Evolutionary conservation across 1,140 invertebrate species (phyloP), one percentile per base, ranked within the genome.

Genomic region (Apis florea): DNA sequence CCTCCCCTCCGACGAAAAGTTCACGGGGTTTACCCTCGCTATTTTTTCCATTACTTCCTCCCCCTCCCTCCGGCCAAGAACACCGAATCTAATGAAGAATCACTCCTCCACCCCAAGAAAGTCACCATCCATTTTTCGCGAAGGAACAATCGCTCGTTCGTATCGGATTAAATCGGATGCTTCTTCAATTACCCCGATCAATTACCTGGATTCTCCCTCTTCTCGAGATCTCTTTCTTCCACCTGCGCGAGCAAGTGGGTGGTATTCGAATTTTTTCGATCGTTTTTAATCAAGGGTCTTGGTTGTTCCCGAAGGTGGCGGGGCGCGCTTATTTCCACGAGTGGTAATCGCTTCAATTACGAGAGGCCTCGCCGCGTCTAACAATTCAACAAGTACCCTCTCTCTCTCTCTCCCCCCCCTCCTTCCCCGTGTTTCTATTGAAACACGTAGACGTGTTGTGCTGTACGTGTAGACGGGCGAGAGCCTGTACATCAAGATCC

Each of bases 1-100:
- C 58, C 77, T 5, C 31, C 6, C 6, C 82, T 72, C 58, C 77
- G 83, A 79, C 83, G 61, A 84, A 87, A 85, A 85, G 79, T 84
- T 79, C 72, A 75, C 79, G 56, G 77, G 66, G 53, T 58, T 51
- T n/a, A 26, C 67, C 49, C 24, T 40, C 24, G 15, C 31, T 40
- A 67, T 54, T n/a, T 82, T 69, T 82, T 59, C 61, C 76, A 77
- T 86, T 78, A 83, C 54, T 21, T 31, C 21, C 61, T 26, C 21
- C 49, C 24, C 61, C 40, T 59, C 51, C 51, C 71, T 5, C 64
- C 54, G 40, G 31, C 69, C 61, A 40, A 58, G 21, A 40, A 69
- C 66, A 77, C 61, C n/a, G 49, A 64, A 51, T 53, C 53, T 63
- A 54, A 77, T 80, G 58, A 80, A 86, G 76, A 79, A 83, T 85